These are phyloP conservation scores for Ecliptopera silaceata DNA, from an alignment of 2,888 invertebrate genomes.

Conservation along the genomic window DNA sequence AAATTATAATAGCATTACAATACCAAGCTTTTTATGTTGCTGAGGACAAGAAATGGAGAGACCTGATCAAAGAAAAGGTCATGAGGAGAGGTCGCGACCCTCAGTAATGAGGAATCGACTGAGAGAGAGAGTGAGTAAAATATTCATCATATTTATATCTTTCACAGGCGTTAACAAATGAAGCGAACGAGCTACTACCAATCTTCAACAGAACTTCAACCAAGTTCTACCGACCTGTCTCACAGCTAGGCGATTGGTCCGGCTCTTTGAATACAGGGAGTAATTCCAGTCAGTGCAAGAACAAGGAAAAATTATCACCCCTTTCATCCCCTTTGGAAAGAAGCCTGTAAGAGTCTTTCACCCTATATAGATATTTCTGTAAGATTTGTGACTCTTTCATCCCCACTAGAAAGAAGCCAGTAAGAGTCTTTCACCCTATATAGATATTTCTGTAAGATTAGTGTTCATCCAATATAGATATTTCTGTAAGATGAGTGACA, in stretches of 20 bases:
- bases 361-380: no score
- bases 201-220: slow-evolving; percentile 98
- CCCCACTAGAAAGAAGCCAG: slow-evolving; percentile 5
- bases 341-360: neutral
- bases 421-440: neutral
- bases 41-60: no score
- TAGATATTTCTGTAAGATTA: no score
- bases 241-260: slow-evolving; percentile 96
- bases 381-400: slow-evolving; percentile 54
- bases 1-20: no score
- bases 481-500: slow-evolving; percentile 1
- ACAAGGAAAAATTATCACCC: slow-evolving; percentile 58
- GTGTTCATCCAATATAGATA: slow-evolving; percentile 42
- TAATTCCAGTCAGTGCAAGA: slow-evolving; percentile 45
- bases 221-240: slow-evolving; percentile 92
- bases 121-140: no score
- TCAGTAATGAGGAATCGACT: no score
- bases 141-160: neutral
- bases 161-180: slow-evolving; percentile 93
- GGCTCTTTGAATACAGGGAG: slow-evolving; percentile 59
- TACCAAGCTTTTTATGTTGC: no score
- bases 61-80: no score
- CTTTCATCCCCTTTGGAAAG: slow-evolving; percentile 33
- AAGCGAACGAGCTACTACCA: slow-evolving; percentile 98
- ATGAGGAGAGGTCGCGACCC: no score